A percentile compares a stretch with the other conserved stretches of the same genome.
Evolutionary conservation across 2,113 vertebrate species (phyloP).

Genomic region (Hiodon alosoides): DNA sequence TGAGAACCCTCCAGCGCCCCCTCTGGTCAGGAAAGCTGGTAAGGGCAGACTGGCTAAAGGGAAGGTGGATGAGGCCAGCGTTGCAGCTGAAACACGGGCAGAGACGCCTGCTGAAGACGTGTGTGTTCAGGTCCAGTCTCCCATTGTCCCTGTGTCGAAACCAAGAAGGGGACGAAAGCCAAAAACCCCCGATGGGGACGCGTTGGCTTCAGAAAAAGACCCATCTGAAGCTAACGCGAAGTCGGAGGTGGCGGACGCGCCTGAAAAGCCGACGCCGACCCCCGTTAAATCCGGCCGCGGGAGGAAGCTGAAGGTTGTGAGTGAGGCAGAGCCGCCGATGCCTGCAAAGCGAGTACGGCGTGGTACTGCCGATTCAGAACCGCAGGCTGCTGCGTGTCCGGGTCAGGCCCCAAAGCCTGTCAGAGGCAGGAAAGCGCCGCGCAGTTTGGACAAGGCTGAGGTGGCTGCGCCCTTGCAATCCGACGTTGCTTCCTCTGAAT

Average conservation of each 20-base stretch:
- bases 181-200: neutral
- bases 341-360: constrained; percentile 26
- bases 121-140: constrained; percentile 13
- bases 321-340: neutral
- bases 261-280: constrained; percentile 8
- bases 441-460: neutral
- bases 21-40: constrained; percentile 28
- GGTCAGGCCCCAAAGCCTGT: constrained; percentile 3
- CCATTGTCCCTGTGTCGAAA: constrained; percentile 24
- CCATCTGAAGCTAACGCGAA: neutral
- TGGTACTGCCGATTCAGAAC: neutral
- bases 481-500: neutral
- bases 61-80: neutral
- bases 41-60: constrained; percentile 25
- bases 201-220: constrained; percentile 15
- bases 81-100: neutral
- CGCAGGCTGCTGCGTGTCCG: constrained; percentile 7
- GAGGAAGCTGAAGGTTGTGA: constrained; percentile 16
- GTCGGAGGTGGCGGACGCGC: constrained; percentile 6
- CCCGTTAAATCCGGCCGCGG: constrained; percentile 32
- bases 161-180: constrained; percentile 34
- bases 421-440: constrained; percentile 24
- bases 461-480: neutral
- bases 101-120: neutral
- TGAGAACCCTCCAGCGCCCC: constrained; percentile 23